Conservation (phyloP, 2,797 vertebrate genomes). For the Menidia menidia region DNA sequence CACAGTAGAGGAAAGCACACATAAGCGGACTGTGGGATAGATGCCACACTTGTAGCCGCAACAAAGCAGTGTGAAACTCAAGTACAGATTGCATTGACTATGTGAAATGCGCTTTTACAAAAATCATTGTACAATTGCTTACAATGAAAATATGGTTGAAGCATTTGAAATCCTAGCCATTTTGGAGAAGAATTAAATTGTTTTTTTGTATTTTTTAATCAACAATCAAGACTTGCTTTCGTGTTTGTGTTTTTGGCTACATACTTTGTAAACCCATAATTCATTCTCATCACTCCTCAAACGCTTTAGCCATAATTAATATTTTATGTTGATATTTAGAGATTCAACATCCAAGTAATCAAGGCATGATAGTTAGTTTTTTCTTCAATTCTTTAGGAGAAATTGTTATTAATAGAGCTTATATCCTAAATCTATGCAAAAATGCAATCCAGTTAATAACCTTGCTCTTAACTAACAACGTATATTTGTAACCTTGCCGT, state of each 20-base stretch:
- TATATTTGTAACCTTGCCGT: slow-evolving; percentile 65
- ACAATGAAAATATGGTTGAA: neutral
- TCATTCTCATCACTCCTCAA: too few species aligned
- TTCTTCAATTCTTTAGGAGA: neutral
- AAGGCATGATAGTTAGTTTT: neutral
- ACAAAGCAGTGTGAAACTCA: neutral
- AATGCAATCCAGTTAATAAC: slow-evolving; percentile 6
- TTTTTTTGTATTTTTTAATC: neutral
- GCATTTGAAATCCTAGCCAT: too few species aligned
- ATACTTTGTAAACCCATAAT: neutral
- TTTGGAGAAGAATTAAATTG: too few species aligned
- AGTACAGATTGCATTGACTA: neutral
- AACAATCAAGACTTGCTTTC: neutral
- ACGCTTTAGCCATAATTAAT: neutral
- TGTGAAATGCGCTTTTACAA: neutral
- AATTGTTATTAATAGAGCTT: neutral
- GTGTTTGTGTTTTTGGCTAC: neutral
- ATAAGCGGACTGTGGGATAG: slow-evolving; percentile 26
- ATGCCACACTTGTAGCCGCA: neutral
- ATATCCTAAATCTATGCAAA: neutral
- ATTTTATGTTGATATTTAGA: neutral
- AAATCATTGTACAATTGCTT: neutral
- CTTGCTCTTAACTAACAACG: slow-evolving; percentile 9
- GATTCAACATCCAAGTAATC: neutral
- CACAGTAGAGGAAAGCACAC: slow-evolving; percentile 31